These are phyloP conservation scores for Hozukius guyotensis DNA, from an alignment of 2,797 vertebrate species.

Conservation along the genomic window DNA sequence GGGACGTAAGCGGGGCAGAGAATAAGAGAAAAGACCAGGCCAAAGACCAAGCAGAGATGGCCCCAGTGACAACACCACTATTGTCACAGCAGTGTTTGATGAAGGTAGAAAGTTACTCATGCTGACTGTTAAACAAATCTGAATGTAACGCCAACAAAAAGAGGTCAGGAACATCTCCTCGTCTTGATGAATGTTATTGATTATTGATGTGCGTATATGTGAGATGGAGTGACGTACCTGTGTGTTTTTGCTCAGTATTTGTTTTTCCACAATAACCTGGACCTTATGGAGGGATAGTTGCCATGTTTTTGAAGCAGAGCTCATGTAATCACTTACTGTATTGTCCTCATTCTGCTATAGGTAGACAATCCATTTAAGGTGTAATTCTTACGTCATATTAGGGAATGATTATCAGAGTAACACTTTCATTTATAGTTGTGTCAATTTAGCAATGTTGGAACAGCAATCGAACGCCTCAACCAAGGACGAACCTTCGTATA, in stretches of 20 bases:
- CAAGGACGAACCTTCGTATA: slow-evolving; percentile 46
- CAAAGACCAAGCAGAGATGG: slow-evolving; percentile 15
- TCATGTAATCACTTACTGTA: background rate
- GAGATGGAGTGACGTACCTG: slow-evolving; percentile 55
- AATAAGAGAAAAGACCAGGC: slow-evolving; percentile 1
- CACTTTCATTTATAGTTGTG: slow-evolving; percentile 15
- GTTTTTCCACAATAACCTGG: slow-evolving; percentile 22
- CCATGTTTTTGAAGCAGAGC: background rate
- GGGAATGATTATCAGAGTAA: slow-evolving; percentile 20
- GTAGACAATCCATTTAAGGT: background rate
- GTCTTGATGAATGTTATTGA: slow-evolving; percentile 68
- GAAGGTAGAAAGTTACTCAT: slow-evolving; percentile 27
- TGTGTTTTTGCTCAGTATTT: slow-evolving; percentile 39
- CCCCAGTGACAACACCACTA: background rate
- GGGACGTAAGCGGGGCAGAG: background rate
- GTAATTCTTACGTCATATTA: slow-evolving; percentile 20
- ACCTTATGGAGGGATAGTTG: background rate
- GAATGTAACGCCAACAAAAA: slow-evolving; percentile 74
- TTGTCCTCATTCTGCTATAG: slow-evolving; percentile 16
- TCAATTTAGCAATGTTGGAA: slow-evolving; percentile 22
- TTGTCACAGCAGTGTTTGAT: background rate
- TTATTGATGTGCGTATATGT: slow-evolving; percentile 49
- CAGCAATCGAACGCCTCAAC: slow-evolving; percentile 20
- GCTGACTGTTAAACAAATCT: slow-evolving; percentile 71
- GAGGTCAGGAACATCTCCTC: slow-evolving; percentile 50